These are phyloP conservation scores for Antitype chi DNA, from an alignment of 2,888 invertebrate genomes.

Conservation along the genomic window DNA sequence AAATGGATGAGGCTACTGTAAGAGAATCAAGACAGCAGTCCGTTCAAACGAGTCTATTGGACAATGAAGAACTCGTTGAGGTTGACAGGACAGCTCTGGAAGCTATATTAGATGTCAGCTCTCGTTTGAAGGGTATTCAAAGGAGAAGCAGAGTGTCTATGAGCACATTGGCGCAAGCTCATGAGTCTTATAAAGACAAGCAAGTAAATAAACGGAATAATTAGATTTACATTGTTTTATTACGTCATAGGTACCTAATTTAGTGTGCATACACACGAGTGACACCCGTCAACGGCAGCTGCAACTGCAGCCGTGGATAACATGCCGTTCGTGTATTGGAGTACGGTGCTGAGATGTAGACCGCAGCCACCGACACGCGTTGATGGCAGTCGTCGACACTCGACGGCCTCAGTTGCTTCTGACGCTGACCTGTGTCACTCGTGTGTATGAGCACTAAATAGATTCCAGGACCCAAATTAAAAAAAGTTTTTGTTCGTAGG, in stretches of 20 bases:
- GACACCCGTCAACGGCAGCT: no score
- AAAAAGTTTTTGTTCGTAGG: constrained; percentile 82
- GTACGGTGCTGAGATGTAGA: no score
- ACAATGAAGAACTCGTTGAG: constrained; percentile 70
- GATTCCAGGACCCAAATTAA: constrained; percentile 23
- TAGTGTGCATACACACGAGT: no score
- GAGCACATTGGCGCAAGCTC: constrained; percentile 83
- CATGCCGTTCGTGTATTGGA: no score
- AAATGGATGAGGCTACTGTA: constrained; percentile 70
- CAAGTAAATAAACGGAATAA: constrained; percentile 83
- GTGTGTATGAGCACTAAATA: background rate
- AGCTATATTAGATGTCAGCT: constrained; percentile 84
- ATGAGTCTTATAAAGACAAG: constrained; percentile 88
- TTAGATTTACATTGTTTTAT: constrained; percentile 71
- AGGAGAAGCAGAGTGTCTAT: constrained; percentile 84
- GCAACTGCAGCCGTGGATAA: no score
- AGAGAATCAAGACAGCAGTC: constrained; percentile 69
- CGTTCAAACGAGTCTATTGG: background rate
- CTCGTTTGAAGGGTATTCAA: constrained; percentile 82
- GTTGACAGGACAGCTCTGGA: constrained; percentile 85
- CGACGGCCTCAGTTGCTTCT: no score
- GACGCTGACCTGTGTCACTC: no score
- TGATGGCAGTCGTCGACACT: no score
- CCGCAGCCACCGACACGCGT: no score
- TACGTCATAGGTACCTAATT: constrained; percentile 29